Evolutionary conservation across 2,888 invertebrate genomes (phyloP), one percentile per base, ranked within the genome.

Genomic region (Branchipolynoe longqiensis): DNA sequence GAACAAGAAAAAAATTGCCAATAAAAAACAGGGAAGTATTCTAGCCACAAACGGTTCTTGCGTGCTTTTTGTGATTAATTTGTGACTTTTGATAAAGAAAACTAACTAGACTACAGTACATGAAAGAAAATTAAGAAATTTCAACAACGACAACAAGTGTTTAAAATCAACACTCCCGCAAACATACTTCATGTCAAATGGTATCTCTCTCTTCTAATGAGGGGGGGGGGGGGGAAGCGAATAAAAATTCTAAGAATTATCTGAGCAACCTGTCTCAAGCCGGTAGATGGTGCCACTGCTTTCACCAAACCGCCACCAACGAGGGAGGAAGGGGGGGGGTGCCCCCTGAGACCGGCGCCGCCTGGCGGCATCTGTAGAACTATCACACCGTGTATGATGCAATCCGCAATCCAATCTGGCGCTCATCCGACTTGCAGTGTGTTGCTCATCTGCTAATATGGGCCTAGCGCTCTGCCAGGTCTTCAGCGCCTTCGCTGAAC

Each of bases 231-330:
- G 69, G 22, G 69, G 69, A 25, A 25, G n/a, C 18, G 36, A 33
- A 14, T 69, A 69, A 69, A 33, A 33, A 38, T 1, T 69, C 69
- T 36, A 69, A 69, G 69, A 69, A 69, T 69, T 69, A 69, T 69
- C 69, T 69, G 38, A 69, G 69, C 69, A 69, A 69, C 69, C 69
- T 69, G 69, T 33, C 36, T 33, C 36, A 33, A 69, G 69, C 18
- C 69, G 33, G 69, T n/a, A 33, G 36, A 33, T 69, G 69, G 69
- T 38, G 38, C 36, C 36, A 69, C 69, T 69, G 33, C 38, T 3
- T 8, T 14, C 58, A 14, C 4, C 58, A 18, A 36, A 14, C 18
- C 18, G 22, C 18, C 18, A 33, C 18, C 69, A 33, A 69, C 22
- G 62, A 1, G 62, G 69, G 36, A 31, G 28, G 28, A 28, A 4